Percentiles rank a stretch among this genome's conserved stretches.
Evolutionary conservation across 1,140 invertebrate genomes (phyloP).

Genomic region (Zaprionus nigranus): DNA sequence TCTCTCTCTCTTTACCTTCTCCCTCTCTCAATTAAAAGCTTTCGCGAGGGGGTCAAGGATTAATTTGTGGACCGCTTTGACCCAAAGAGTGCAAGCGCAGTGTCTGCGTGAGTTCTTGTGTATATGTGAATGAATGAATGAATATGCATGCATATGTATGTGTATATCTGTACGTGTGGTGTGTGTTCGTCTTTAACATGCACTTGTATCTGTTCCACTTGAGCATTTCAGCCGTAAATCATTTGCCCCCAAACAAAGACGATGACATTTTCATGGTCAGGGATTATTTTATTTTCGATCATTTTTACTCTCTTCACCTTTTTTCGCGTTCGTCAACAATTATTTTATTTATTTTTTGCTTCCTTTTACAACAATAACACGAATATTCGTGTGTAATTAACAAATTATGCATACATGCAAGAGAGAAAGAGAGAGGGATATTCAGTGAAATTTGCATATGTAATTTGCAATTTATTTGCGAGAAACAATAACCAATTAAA

Average conservation of each 20-base stretch:
- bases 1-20: not conserved
- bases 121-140: not conserved
- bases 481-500: conserved; percentile 24
- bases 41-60: conserved; percentile 68
- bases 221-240: conserved; percentile 26
- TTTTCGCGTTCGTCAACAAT: conserved; percentile 31
- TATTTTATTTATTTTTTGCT: conserved; percentile 64
- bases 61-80: conserved; percentile 59
- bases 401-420: conserved; percentile 60
- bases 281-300: conserved; percentile 13
- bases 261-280: conserved; percentile 52
- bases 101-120: not conserved
- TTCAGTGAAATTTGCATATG: conserved; percentile 49
- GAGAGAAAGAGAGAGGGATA: conserved; percentile 5
- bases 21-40: conserved; percentile 64
- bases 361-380: conserved; percentile 51
- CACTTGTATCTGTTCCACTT: conserved; percentile 28
- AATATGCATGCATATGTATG: not conserved
- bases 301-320: conserved; percentile 30
- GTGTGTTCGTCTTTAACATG: conserved; percentile 15
- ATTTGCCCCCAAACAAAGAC: conserved; percentile 32
- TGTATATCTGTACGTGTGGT: not conserved
- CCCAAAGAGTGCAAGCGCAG: conserved; percentile 32
- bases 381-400: conserved; percentile 40
- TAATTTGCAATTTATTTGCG: conserved; percentile 44